These are phyloP conservation scores for Brachionus angularis DNA, from an alignment of 1,140 invertebrate species.

Conservation along the genomic window DNA sequence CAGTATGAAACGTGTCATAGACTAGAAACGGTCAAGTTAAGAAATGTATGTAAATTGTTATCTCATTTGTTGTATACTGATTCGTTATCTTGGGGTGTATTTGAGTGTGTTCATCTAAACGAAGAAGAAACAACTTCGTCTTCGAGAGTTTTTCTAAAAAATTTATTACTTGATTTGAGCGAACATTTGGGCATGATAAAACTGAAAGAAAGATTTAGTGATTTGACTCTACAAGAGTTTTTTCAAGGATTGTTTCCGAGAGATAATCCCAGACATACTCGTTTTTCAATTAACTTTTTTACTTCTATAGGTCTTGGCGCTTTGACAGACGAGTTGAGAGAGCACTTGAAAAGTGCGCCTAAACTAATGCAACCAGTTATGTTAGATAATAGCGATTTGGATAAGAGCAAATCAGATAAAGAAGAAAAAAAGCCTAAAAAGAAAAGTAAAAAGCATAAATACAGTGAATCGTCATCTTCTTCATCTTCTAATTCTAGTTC, in stretches of 20 bases:
- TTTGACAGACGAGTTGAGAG: constrained; percentile 65
- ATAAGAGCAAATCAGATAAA: constrained; percentile 23
- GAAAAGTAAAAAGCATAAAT: background rate
- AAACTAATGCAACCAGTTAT: constrained; percentile 36
- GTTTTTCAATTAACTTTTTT: constrained; percentile 99
- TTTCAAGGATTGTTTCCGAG: constrained; percentile 90
- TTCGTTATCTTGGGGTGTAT: constrained; percentile 83
- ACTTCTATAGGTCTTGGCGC: constrained; percentile 95
- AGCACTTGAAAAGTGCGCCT: constrained; percentile 37
- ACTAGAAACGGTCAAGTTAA: constrained; percentile 87
- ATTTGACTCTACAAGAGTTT: constrained; percentile 75
- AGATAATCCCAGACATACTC: constrained; percentile 89
- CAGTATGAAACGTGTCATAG: constrained; percentile 83
- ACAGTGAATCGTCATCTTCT: background rate
- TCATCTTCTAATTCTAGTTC: background rate
- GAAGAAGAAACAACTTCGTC: constrained; percentile 96
- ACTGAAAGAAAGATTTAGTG: constrained; percentile 80
- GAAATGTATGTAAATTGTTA: constrained; percentile 98
- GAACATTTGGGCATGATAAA: constrained; percentile 92
- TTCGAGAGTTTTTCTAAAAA: constrained; percentile 94
- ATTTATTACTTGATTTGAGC: constrained; percentile 88
- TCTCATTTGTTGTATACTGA: constrained; percentile 92
- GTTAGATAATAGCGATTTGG: constrained; percentile 25
- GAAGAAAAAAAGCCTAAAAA: constrained; percentile 15
- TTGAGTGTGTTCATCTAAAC: constrained; percentile 64